These are phyloP conservation scores for Micromesistius poutassou DNA, from an alignment of 2,797 vertebrate genomes.

Conservation along the genomic window DNA sequence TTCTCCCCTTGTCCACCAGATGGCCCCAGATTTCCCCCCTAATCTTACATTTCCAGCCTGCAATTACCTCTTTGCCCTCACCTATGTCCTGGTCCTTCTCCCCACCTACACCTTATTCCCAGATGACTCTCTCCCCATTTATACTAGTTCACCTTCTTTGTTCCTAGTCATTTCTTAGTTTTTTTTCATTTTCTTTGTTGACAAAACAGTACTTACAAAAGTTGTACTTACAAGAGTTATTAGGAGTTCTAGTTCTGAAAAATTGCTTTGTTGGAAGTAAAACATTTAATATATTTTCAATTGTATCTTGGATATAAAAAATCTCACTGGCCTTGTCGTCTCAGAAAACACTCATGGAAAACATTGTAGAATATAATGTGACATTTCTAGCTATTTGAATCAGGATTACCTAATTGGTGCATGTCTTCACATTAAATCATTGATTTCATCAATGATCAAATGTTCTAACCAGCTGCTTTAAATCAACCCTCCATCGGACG, in stretches of 20 bases:
- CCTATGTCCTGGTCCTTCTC: too few species aligned
- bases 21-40: too few species aligned
- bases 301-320: not conserved
- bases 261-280: not conserved
- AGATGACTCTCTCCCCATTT: too few species aligned
- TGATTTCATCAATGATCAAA: not conserved
- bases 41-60: too few species aligned
- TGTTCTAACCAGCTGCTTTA: not conserved
- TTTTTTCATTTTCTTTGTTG: not conserved
- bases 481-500: not conserved
- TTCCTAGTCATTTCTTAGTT: too few species aligned
- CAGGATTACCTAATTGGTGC: not conserved
- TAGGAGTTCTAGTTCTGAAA: not conserved
- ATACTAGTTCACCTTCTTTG: too few species aligned
- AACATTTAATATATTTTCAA: too few species aligned
- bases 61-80: too few species aligned
- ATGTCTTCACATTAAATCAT: not conserved
- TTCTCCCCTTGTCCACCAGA: too few species aligned
- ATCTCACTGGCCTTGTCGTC: not conserved
- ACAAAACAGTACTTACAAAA: not conserved
- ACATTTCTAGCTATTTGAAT: not conserved
- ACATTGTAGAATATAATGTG: not conserved
- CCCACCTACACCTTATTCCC: too few species aligned
- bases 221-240: not conserved
- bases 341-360: not conserved